These are phyloP conservation scores for Ammospiza caudacuta DNA, from an alignment of 2,113 vertebrate genomes.

Conservation along the genomic window DNA sequence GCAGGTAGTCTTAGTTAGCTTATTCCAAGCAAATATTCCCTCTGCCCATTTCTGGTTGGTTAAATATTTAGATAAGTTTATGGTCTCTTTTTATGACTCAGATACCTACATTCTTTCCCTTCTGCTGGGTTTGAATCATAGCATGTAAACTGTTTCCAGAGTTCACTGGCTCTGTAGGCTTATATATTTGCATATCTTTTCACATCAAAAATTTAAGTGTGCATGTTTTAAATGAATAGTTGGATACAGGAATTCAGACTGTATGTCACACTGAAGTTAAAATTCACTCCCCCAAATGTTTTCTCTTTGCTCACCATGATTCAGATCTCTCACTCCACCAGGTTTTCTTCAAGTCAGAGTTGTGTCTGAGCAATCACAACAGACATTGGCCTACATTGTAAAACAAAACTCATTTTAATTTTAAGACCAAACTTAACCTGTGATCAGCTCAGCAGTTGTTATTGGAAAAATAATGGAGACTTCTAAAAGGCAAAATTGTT, in stretches of 20 bases:
- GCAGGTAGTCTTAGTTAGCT: not conserved
- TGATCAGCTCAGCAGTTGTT: not conserved
- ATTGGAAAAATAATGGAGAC: not conserved
- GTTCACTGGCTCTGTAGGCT: not conserved
- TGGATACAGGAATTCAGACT: not conserved
- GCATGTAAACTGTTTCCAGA: not conserved
- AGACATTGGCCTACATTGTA: not conserved
- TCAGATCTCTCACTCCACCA: not conserved
- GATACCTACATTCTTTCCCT: not conserved
- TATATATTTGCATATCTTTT: constrained; percentile 9
- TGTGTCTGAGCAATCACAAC: not conserved
- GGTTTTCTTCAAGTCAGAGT: not conserved
- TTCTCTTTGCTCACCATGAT: not conserved
- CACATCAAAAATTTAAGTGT: not conserved
- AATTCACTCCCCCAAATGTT: not conserved
- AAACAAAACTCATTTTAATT: not conserved
- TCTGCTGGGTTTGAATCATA: not conserved
- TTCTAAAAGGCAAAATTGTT: not conserved
- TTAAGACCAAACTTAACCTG: not conserved
- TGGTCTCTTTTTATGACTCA: not conserved
- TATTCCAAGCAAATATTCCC: not conserved
- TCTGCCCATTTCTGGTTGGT: not conserved
- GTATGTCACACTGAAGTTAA: not conserved
- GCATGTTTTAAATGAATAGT: not conserved
- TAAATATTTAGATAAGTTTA: constrained; percentile 34